phyloP scores from a whole-genome alignment of 2,797 vertebrate genomes.

The Sorex maritimensis region DNA sequence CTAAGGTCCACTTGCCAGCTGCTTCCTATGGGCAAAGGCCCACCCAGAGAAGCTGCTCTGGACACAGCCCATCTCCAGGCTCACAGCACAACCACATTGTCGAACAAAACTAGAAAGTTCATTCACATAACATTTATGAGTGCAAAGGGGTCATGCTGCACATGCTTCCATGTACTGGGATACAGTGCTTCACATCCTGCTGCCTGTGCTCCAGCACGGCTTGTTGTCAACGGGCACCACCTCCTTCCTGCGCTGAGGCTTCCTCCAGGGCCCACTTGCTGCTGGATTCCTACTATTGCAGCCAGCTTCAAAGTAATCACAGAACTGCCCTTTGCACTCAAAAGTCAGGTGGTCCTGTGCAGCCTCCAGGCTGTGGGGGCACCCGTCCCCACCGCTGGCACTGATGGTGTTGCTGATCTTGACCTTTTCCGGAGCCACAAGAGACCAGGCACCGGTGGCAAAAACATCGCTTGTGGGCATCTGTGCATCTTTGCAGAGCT shows the following conservation, averaged over 20 bases:
- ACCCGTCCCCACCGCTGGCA: slow-evolving; percentile 83
- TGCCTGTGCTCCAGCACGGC: slow-evolving; percentile 93
- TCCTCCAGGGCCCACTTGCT: slow-evolving; percentile 92
- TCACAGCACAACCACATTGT: slow-evolving; percentile 88
- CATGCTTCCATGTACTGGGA: neutral
- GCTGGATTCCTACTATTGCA: slow-evolving; percentile 89
- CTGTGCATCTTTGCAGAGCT: slow-evolving; percentile 89
- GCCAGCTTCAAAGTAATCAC: slow-evolving; percentile 91
- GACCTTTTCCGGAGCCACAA: slow-evolving; percentile 89
- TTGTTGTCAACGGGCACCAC: slow-evolving; percentile 89
- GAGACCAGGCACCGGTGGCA: slow-evolving; percentile 88
- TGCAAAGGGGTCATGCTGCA: neutral
- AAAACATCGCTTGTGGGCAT: slow-evolving; percentile 91
- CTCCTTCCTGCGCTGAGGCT: slow-evolving; percentile 91
- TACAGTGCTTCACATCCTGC: slow-evolving; percentile 91
- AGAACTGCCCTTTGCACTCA: slow-evolving; percentile 91
- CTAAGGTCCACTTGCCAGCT: too few species aligned
- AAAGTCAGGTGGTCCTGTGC: slow-evolving; percentile 87
- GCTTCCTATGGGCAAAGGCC: too few species aligned
- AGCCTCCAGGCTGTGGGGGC: slow-evolving; percentile 87
- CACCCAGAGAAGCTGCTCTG: too few species aligned
- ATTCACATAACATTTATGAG: slow-evolving; percentile 75
- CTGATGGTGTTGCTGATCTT: slow-evolving; percentile 80
- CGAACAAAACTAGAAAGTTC: slow-evolving; percentile 92
- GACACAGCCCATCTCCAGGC: neutral